These are phyloP conservation scores for Virgularia gustaviana DNA, from an alignment of 92 coral and sea anemone species.

Conservation along the genomic window DNA sequence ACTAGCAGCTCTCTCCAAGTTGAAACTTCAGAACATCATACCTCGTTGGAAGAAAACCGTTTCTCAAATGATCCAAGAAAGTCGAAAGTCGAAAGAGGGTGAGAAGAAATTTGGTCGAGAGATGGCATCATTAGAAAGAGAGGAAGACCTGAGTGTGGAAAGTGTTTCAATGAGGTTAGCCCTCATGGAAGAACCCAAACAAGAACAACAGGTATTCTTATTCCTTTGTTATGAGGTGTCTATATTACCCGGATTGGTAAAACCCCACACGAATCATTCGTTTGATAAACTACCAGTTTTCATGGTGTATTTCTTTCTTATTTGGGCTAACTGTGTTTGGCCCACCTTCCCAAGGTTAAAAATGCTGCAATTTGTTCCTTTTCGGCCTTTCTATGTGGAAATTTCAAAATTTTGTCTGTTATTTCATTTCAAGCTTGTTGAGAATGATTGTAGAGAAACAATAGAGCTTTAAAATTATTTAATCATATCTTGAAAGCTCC, in stretches of 20 bases:
- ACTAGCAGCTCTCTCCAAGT: slow-evolving; percentile 67
- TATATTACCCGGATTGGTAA: neutral
- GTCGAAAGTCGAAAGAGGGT: slow-evolving; percentile 49
- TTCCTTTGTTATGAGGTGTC: neutral
- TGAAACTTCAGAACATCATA: slow-evolving; percentile 65
- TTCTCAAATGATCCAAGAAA: slow-evolving; percentile 69
- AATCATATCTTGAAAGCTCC: too few relatives aligned
- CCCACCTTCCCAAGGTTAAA: too few relatives aligned
- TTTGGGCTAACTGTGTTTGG: too few relatives aligned
- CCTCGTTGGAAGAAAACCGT: slow-evolving; percentile 86
- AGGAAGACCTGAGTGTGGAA: slow-evolving; percentile 56
- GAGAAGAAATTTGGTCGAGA: slow-evolving; percentile 34
- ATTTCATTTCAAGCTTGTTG: too few relatives aligned
- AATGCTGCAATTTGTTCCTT: too few relatives aligned
- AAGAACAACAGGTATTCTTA: slow-evolving; percentile 22
- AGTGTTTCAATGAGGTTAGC: slow-evolving; percentile 27
- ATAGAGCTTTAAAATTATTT: too few relatives aligned
- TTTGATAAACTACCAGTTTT: too few relatives aligned
- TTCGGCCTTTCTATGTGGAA: too few relatives aligned
- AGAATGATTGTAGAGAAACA: too few relatives aligned
- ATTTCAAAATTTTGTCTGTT: too few relatives aligned
- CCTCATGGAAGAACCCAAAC: slow-evolving; percentile 30
- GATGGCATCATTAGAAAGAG: slow-evolving; percentile 46
- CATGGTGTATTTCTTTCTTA: too few relatives aligned
- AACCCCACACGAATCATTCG: neutral